Conservation (phyloP, 2,113 vertebrate species). For the Melospiza georgiana region DNA sequence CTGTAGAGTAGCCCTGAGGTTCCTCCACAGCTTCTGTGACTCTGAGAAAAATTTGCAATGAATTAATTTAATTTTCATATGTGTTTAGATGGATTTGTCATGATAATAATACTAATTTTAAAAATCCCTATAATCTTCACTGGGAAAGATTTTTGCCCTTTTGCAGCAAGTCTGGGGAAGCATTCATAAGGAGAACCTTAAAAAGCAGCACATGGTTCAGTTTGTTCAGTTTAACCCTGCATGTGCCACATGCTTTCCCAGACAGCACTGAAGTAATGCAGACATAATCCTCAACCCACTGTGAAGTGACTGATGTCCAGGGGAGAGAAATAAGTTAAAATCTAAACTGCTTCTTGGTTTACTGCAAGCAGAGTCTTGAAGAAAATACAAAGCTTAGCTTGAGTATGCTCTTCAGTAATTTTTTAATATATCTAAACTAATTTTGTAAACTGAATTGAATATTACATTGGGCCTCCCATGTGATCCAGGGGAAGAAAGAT, state of each 20-base stretch:
- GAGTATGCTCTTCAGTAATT: neutral
- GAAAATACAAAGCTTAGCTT: neutral
- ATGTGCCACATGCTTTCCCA: neutral
- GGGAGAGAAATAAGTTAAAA: conserved; percentile 2
- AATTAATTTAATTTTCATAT: neutral
- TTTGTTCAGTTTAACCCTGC: neutral
- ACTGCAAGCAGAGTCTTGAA: neutral
- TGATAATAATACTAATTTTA: neutral
- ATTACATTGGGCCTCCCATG: neutral
- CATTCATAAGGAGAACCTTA: neutral
- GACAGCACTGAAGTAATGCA: neutral
- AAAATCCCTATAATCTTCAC: neutral
- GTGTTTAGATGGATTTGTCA: neutral
- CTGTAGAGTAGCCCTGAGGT: neutral
- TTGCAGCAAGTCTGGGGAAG: neutral
- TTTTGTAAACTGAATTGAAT: neutral
- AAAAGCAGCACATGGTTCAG: neutral
- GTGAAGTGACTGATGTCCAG: neutral
- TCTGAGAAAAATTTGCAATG: neutral
- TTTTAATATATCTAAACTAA: neutral
- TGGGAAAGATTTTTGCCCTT: neutral
- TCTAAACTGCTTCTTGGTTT: neutral
- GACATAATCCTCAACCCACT: neutral
- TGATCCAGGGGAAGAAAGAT: neutral
- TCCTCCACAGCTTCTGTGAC: neutral